phyloP scores from a whole-genome alignment of 2,113 vertebrate genomes.

The Dipodomys stephensi region DNA sequence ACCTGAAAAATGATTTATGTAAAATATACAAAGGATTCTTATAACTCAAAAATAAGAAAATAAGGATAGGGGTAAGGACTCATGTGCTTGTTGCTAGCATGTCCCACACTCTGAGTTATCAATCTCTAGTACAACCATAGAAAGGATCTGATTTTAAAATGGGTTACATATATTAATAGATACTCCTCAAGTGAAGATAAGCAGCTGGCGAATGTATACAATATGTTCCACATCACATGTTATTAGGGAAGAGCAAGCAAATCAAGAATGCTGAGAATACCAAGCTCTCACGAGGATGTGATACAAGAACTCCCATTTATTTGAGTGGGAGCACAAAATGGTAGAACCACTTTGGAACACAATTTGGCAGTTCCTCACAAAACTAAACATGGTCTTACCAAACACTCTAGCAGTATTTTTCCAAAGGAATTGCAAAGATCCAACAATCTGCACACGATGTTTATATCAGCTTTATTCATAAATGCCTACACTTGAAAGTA shows the following conservation, averaged over 20 bases:
- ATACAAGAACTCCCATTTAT: background rate
- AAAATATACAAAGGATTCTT: slow-evolving; percentile 18
- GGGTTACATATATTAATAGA: background rate
- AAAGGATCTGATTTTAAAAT: background rate
- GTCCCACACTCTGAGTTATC: too few relatives aligned
- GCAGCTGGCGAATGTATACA: background rate
- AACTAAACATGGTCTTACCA: background rate
- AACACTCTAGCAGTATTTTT: background rate
- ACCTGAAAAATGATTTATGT: background rate
- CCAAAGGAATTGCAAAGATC: background rate
- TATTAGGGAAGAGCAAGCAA: background rate
- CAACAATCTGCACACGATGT: background rate
- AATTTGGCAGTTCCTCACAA: background rate
- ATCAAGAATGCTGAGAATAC: background rate
- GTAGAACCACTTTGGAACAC: background rate
- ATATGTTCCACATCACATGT: background rate
- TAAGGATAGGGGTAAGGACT: too few relatives aligned
- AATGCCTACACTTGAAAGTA: background rate
- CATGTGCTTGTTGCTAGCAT: too few relatives aligned
- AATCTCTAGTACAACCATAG: too few relatives aligned
- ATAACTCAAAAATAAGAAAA: background rate
- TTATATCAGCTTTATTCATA: background rate
- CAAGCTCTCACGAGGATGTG: background rate
- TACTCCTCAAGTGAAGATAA: background rate
- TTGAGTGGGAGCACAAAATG: background rate